Base-by-base conservation (phyloP, 2,113 vertebrate genomes). In the Taurulus bubalis region DNA sequence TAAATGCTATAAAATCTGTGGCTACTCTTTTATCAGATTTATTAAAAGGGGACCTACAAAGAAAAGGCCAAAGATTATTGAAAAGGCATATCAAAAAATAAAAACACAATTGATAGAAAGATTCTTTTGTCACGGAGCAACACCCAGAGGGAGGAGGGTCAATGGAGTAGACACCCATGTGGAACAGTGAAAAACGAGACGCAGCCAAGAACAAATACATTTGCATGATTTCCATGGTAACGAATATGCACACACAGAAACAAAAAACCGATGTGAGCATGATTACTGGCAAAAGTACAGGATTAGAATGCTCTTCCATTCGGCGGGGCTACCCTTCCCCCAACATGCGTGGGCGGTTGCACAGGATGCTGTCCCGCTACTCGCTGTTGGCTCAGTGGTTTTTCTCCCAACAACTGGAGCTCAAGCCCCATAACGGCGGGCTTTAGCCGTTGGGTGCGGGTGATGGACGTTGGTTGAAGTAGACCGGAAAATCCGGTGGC, bases 341-440 rank as follows among this genome's bases (percentile, higher is more conserved):
- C 76, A 22, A 20, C 14, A 56, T 18, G 65, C 4, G 75, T 45
- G 45, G 53, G 49, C 30, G 75, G 68, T 38, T 40, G 38, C 73
- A 24, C 68, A 59, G 40, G 74, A 75, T 51, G 71, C 60, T n/a
- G 38, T 56, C 49, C 70, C 53, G 45, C 20, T n/a, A 26, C n/a
- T 77, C 45, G 64, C 65, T 62, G 58, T 78, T 38, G 47, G 71
- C 66, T 81, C 51, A 62, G 24, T 77, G 30, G 1, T 28, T 62
- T 49, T 74, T 74, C 59, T 67, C 30, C 34, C 40, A 59, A 71
- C 62, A 51, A 71, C 51, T 60, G 51, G 66, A 71, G 38, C 49
- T 68, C 53, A 58, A 51, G 64, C 14, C 49, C 14, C 15, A 38
- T 63, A 58, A 51, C 55, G 71, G 45, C 42, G 22, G 67, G n/a